Conservation (phyloP, 2,888 invertebrate species). For the Rhabditoides inermis region DNA sequence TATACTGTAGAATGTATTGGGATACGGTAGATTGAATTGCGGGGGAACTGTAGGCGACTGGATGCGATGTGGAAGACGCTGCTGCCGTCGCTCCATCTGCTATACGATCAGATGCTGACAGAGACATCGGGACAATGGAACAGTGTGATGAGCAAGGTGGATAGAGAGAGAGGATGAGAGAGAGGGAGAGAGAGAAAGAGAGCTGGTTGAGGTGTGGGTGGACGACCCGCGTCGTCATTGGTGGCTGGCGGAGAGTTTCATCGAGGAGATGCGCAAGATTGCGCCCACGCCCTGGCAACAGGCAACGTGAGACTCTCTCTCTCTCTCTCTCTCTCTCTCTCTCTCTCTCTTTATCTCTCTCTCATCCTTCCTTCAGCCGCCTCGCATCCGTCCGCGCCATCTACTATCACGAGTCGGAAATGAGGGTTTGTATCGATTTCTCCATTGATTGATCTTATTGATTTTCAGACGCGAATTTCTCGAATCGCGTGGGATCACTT, state of each 20-base stretch:
- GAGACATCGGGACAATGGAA: conserved; percentile 16
- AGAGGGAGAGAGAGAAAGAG: not conserved
- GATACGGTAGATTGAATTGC: no score
- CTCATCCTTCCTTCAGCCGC: no score
- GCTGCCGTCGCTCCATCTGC: conserved; percentile 10
- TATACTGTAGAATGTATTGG: no score
- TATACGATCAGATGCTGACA: conserved; percentile 13
- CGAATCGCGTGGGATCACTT: no score
- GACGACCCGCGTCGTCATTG: conserved; percentile 20
- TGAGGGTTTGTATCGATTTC: no score
- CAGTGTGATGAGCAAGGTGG: not conserved
- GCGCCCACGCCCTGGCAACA: conserved; percentile 7
- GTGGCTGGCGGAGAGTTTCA: conserved; percentile 25
- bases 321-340: no score
- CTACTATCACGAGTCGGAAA: no score
- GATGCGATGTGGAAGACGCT: conserved; percentile 22
- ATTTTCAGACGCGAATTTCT: no score
- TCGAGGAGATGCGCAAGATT: conserved; percentile 10
- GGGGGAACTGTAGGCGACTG: no score
- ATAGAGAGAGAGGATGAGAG: not conserved
- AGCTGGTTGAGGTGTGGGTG: conserved; percentile 4
- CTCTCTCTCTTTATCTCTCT: no score
- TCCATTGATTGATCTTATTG: no score
- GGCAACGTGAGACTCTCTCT: conserved; percentile 4
- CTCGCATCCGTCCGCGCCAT: no score